Evolutionary conservation across 2,113 vertebrate genomes (phyloP), one percentile per base, ranked within the genome.

Genomic region (Rafetus swinhoei): DNA sequence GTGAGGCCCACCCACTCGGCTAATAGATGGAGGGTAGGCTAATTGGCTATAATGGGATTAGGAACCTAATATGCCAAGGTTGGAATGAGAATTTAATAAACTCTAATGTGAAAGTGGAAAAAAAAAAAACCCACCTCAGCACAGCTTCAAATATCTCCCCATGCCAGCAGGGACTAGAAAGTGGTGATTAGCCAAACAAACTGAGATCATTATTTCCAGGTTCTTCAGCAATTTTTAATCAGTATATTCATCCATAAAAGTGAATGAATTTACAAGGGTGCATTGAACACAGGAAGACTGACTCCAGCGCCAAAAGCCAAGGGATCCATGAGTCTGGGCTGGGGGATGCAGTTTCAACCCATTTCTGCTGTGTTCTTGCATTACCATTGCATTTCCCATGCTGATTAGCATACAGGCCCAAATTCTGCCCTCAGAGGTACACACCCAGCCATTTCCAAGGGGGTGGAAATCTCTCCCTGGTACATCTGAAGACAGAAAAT

Each of bases 1-100:
- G 77, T 55, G 53, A 3, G 77, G 91, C 85, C 96, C 86, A 84
- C 90, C 84, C 87, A 15, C 35, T 1, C 85, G 3, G 80, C 57
- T 9, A 39, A 3, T 1, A 1, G 21, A 29, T 3, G 35, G 81
- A 60, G 69, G 88, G 57, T 19, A 0, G n/a, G 16, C 86, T 96
- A 93, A 95, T 85, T 90, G 93, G 82, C 90, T 87, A 81, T 90
- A 81, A 95, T 85, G 92, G 96, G 92, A 93, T 95, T 93, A 93
- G 89, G 72, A 95, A 45, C 62, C 59, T 29, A 32, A 29, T 81
- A 52, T 3, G 29, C 82, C 79, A 50, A 79, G 84, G 19, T 22
- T 32, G 60, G 89, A 84, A 79, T 57, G 89, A 89, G 85, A 77
- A 90, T 96, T 93, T 95, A 92, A 95, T 89, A 90, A 95, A 95